These are phyloP conservation scores for Ptychodera flava DNA, from an alignment of 35 echinoderm and acorn worm species.

Conservation along the genomic window DNA sequence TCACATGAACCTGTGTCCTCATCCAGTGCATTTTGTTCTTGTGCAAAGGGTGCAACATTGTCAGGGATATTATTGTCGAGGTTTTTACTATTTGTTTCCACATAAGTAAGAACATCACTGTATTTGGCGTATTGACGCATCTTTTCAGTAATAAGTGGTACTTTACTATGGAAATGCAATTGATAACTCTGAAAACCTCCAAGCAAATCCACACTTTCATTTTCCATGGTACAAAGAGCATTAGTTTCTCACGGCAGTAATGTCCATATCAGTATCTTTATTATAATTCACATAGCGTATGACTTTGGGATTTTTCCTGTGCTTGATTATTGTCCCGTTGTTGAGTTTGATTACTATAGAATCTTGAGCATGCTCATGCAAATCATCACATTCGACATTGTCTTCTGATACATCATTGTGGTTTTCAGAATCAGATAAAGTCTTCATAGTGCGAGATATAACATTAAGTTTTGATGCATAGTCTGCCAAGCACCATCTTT, in stretches of 20 bases:
- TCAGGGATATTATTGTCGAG: too few species aligned
- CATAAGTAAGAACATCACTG: not conserved
- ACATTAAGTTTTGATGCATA: slow-evolving; percentile 37
- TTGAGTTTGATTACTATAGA: not conserved
- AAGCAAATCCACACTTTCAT: slow-evolving; percentile 15
- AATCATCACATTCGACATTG: slow-evolving; percentile 2
- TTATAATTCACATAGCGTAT: slow-evolving; percentile 27
- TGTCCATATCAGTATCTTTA: slow-evolving; percentile 19
- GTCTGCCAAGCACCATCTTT: slow-evolving; percentile 48
- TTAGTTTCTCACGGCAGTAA: slow-evolving; percentile 37
- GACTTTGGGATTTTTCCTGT: slow-evolving; percentile 5
- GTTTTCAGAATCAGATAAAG: not conserved
- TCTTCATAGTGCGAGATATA: not conserved
- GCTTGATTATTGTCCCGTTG: not conserved
- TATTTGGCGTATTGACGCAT: slow-evolving; percentile 1
- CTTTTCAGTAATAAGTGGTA: too few species aligned
- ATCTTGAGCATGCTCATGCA: not conserved
- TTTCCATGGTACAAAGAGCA: slow-evolving; percentile 33
- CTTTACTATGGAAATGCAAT: too few species aligned
- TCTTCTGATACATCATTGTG: not conserved
- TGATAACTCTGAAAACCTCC: not conserved
- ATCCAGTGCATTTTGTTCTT: slow-evolving; percentile 9
- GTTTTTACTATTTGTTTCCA: too few species aligned
- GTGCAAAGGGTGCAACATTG: slow-evolving; percentile 35
- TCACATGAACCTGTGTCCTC: not conserved